Base-by-base conservation (phyloP, 2,888 invertebrate genomes). In the Heteromyza rotundicornis region DNA sequence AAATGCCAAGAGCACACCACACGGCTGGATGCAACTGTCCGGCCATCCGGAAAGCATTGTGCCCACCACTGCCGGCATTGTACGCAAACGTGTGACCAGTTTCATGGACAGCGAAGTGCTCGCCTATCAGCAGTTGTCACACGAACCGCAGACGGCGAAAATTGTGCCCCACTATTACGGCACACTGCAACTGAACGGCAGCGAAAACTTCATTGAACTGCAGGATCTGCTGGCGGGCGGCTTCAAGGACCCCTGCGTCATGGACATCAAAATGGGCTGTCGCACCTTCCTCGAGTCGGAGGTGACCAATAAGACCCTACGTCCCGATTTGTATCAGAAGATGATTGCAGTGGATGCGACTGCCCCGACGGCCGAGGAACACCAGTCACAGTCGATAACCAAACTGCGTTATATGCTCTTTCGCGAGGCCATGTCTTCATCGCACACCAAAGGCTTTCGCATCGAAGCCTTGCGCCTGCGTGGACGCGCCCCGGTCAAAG, bases 201-300 rank as follows among this genome's bases (percentile, higher is more conserved):
- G 90, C 36, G 91, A 92, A 75, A 87, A 88, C 68, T 98, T 96
- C 84, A 96, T 98, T 76, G 97, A 98, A 84, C 89, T 98, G 66
- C 96, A 98, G 84, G 96, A 98, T 83, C 86, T 98, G 19, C 85
- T 97, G 22, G 91, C 94, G 74, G 93, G 94, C 61, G 93, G 94
- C 61, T 98, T 97, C 84, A 86, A 87, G 73, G 93, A 97, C 84
- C 96, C 96, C 0, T 91, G 92, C 77, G 95, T 98, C 1, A 97
- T 98, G 90, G 98, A 98, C 82, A 92, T 98, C 64, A 98, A 98
- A 86, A 93, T 98, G 89, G 98, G 98, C 49, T 93, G 92, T 1
- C 88, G 97, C 75, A 98, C 98, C 19, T 98, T 98, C 83, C 87
- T 97, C 40, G 98, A 98, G 83, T 91, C 92, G 1, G 98, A 98